Evolutionary conservation across 2,797 vertebrate species (phyloP).

Genomic region (Parotocinclus haroldoi): DNA sequence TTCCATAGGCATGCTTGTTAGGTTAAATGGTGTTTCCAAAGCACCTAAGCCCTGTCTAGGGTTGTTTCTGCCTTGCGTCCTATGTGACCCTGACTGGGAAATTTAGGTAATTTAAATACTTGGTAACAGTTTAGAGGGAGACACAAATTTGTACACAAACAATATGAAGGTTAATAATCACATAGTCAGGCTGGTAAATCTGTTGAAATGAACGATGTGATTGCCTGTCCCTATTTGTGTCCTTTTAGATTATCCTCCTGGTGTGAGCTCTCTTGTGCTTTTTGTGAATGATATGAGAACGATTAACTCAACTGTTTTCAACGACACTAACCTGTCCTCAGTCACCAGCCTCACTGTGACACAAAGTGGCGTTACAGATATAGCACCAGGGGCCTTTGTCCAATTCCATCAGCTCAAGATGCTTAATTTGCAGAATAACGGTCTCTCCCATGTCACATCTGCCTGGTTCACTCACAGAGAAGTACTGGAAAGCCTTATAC

Average conservation of each 20-base stretch:
- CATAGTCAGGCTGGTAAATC: no score
- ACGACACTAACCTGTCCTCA: slow-evolving; percentile 55
- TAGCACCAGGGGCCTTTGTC: slow-evolving; percentile 57
- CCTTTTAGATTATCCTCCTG: slow-evolving; percentile 55
- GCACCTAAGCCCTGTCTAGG: no score
- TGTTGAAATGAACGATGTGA: no score
- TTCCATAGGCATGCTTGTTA: no score
- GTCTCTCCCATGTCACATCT: slow-evolving; percentile 49
- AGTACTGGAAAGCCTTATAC: slow-evolving; percentile 48
- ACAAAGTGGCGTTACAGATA: slow-evolving; percentile 49
- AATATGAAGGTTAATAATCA: no score
- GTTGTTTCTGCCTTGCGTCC: no score
- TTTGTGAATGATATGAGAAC: slow-evolving; percentile 43
- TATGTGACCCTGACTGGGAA: no score
- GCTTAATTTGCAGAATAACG: slow-evolving; percentile 60
- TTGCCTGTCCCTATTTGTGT: not conserved
- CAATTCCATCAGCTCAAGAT: slow-evolving; percentile 58
- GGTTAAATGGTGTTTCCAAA: no score
- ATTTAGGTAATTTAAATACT: no score
- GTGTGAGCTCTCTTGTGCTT: slow-evolving; percentile 55
- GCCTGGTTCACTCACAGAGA: slow-evolving; percentile 61
- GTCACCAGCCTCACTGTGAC: slow-evolving; percentile 60
- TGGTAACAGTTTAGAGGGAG: not conserved
- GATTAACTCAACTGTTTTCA: slow-evolving; percentile 62
- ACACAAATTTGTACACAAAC: no score